A percentile compares a stretch with the other conserved stretches of the same genome.
Evolutionary conservation across 2,113 vertebrate genomes (phyloP).

Genomic region (Phrynosoma blainvillii): DNA sequence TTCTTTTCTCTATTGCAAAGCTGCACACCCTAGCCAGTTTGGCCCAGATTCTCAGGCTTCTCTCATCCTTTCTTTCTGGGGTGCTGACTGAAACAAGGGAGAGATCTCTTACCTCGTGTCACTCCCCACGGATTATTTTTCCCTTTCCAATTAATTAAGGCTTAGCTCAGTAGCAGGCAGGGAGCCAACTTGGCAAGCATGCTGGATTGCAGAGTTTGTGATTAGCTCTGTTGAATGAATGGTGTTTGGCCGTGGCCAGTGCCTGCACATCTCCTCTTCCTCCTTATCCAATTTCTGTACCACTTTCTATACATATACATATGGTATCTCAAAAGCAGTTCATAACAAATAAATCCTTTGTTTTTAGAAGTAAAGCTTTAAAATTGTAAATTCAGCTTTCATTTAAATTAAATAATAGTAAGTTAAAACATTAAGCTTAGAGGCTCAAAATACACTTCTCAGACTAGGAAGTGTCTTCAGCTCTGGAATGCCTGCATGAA

Average conservation of each 20-base stretch:
- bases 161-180: slow-evolving; percentile 19
- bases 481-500: not conserved
- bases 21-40: not conserved
- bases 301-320: too few relatives aligned
- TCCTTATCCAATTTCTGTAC: too few relatives aligned
- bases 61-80: slow-evolving; percentile 12
- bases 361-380: too few relatives aligned
- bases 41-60: slow-evolving; percentile 1
- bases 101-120: not conserved
- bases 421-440: not conserved
- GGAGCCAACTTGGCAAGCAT: slow-evolving; percentile 11
- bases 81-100: slow-evolving; percentile 15
- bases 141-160: slow-evolving; percentile 23
- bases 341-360: too few relatives aligned
- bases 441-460: not conserved
- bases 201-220: slow-evolving; percentile 19
- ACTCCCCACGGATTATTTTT: not conserved
- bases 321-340: too few relatives aligned
- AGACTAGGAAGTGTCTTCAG: not conserved
- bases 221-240: slow-evolving; percentile 23
- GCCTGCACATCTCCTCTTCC: not conserved
- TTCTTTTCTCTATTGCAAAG: not conserved
- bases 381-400: not conserved
- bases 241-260: slow-evolving; percentile 11
- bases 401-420: too few relatives aligned